phyloP scores from a whole-genome alignment of 2,113 vertebrate genomes.

The Anas platyrhynchos region DNA sequence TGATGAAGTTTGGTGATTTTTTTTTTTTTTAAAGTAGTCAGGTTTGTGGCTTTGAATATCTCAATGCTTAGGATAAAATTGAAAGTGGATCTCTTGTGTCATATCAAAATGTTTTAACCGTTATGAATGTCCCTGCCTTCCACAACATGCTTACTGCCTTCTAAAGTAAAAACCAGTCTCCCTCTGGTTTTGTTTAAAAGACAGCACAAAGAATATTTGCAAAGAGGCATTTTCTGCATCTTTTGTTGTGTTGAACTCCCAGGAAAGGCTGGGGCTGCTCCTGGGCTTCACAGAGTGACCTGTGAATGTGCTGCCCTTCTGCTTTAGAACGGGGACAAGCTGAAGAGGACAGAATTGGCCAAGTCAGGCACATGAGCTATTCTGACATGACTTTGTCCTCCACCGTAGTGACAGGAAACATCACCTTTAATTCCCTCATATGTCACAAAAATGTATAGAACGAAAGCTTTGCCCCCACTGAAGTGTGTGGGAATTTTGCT shows the following conservation, averaged over 20 bases:
- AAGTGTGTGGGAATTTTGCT: background rate
- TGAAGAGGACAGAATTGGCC: background rate
- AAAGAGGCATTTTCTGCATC: background rate
- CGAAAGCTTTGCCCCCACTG: background rate
- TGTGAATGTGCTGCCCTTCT: background rate
- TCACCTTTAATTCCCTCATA: background rate
- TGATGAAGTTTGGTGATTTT: background rate
- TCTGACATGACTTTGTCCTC: background rate
- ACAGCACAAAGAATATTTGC: background rate
- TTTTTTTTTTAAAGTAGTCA: background rate
- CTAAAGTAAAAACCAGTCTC: background rate
- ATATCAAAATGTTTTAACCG: background rate
- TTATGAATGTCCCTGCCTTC: background rate
- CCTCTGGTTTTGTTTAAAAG: background rate
- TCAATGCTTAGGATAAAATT: background rate
- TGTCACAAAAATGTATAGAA: background rate
- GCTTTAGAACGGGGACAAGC: background rate
- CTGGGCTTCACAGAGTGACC: background rate
- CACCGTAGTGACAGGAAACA: background rate
- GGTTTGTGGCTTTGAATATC: background rate
- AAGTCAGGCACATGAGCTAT: background rate
- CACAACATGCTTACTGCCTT: background rate
- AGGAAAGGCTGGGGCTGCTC: background rate
- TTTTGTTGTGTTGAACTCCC: background rate
- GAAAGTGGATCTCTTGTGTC: background rate